phyloP scores from a whole-genome alignment of 1,140 invertebrate species.

The Tribolium madens region DNA sequence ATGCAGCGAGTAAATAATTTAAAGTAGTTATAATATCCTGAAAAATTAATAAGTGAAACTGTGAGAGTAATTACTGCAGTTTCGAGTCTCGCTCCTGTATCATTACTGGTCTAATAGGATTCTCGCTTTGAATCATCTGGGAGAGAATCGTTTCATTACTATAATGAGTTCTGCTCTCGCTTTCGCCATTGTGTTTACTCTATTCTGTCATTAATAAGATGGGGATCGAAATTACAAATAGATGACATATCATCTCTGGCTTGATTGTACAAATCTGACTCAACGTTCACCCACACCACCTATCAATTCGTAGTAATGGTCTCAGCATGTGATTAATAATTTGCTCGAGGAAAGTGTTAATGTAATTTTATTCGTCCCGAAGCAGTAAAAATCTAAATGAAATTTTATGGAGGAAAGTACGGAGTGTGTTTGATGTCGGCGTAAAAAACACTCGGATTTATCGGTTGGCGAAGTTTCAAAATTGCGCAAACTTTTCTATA shows the following conservation, averaged over 20 bases:
- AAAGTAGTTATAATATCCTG: not conserved
- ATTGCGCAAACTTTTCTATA: slow-evolving; percentile 20
- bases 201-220: slow-evolving; percentile 52
- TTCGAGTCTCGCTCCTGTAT: slow-evolving; percentile 40
- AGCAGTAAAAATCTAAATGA: slow-evolving; percentile 6
- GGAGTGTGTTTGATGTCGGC: slow-evolving; percentile 4
- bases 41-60: slow-evolving; percentile 34
- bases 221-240: slow-evolving; percentile 53
- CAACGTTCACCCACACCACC: slow-evolving; percentile 22
- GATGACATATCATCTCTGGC: slow-evolving; percentile 53
- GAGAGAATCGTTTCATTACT: slow-evolving; percentile 55
- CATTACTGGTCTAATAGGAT: slow-evolving; percentile 54
- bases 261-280: slow-evolving; percentile 46
- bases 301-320: slow-evolving; percentile 19
- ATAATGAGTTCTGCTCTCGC: slow-evolving; percentile 54
- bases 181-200: slow-evolving; percentile 52
- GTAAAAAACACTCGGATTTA: slow-evolving; percentile 14
- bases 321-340: slow-evolving; percentile 27
- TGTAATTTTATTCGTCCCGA: slow-evolving; percentile 8
- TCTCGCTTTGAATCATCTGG: slow-evolving; percentile 53
- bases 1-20: slow-evolving; percentile 3
- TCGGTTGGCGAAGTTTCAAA: slow-evolving; percentile 23
- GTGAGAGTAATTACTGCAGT: slow-evolving; percentile 39
- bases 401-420: slow-evolving; percentile 22
- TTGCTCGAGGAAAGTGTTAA: not conserved